Base-by-base conservation (phyloP, 2,113 vertebrate genomes). In the Catagonus wagneri region DNA sequence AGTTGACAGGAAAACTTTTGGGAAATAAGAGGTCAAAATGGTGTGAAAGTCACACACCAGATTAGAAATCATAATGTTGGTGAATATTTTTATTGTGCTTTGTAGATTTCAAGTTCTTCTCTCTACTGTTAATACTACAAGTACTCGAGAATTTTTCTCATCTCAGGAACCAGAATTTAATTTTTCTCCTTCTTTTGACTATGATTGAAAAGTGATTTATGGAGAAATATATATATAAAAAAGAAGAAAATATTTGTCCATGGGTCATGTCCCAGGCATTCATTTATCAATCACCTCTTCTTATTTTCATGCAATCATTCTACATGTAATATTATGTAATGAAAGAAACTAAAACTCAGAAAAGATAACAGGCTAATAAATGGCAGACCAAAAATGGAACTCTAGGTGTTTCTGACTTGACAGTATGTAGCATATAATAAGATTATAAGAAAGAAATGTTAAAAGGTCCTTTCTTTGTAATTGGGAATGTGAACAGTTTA, bases 261-360 rank as follows among this genome's bases (percentile, higher is more conserved):
- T 76, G 22, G 71, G 22, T 58, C 78, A 74, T 74, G 10, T 72
- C 10, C 6, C 36, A 83, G 54, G 5, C 25, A 68, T 86, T 88
- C 19, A 68, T 19, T 63, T 63, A 52, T 61, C 16, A 83, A 15
- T 54, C n/a, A 61, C 44, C 1, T 60, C 52, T 19, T 66, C 56
- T 54, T 29, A 86, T 94, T 78, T 92, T 44, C 58, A 90, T 12
- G 83, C 17, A 90, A 6, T 79, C 23, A 29, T 68, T 17, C 27
- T 72, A 20, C 61, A 22, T 2, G 7, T 86, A 54, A 83, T 76
- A 86, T 81, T 96, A 11, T n/a, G 39, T 61, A 90, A 61, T 74
- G 36, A 87, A 90, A 75, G 60, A 85, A 96, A 90, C 13, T 6
- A 7, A 84, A 95, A 34, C n/a, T 93, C 32, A 85, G 27, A 60